phyloP scores from a whole-genome alignment of 2,113 vertebrate genomes.

The Myotis davidii region DNA sequence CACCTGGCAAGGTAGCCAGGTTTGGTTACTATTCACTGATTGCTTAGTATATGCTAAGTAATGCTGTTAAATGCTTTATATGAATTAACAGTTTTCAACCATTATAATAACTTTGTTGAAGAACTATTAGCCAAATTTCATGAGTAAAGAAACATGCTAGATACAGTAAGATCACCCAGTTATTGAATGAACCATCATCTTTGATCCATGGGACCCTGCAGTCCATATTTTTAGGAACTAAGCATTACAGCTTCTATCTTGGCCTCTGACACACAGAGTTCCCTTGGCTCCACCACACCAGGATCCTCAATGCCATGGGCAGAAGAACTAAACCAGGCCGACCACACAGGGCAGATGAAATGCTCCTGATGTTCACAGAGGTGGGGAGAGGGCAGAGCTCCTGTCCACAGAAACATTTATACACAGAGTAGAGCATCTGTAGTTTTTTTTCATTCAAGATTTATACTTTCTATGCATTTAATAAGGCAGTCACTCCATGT shows the following conservation, averaged over 20 bases:
- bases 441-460: background rate
- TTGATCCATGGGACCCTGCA: background rate
- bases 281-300: rapidly evolving
- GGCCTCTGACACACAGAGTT: background rate
- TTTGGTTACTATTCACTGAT: background rate
- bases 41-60: background rate
- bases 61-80: background rate
- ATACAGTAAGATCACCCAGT: background rate
- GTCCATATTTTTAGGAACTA: background rate
- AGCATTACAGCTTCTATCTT: background rate
- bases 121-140: background rate
- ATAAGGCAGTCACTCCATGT: background rate
- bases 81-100: background rate
- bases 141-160: background rate
- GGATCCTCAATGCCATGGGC: background rate
- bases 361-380: rapidly evolving
- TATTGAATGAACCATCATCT: background rate
- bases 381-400: background rate
- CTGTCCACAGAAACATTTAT: background rate
- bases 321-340: background rate
- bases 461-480: background rate
- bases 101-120: background rate
- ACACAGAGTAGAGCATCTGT: background rate
- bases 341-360: background rate
- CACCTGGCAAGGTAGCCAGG: background rate